These are phyloP conservation scores for Scaptomyza flava DNA, from an alignment of 2,888 invertebrate genomes.

Conservation along the genomic window DNA sequence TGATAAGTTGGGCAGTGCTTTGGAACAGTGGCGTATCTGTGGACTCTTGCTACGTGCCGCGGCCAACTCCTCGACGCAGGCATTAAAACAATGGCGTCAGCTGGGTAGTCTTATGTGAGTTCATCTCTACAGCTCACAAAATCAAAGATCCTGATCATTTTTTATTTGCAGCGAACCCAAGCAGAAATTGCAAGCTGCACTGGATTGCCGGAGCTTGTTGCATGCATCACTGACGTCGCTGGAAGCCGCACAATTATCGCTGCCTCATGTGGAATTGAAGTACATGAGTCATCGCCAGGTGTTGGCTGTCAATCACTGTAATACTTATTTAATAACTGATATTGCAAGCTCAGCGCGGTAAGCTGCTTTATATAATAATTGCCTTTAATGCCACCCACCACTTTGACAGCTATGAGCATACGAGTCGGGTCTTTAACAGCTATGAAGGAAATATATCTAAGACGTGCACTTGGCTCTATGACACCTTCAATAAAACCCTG, in stretches of 20 bases:
- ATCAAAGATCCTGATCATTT: no score
- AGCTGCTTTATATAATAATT: not conserved
- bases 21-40: conserved; percentile 84
- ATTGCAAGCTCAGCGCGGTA: conserved; percentile 81
- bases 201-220: conserved; percentile 81
- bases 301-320: conserved; percentile 82
- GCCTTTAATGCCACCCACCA: no score
- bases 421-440: conserved; percentile 78
- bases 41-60: conserved; percentile 81
- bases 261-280: conserved; percentile 83
- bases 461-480: conserved; percentile 82
- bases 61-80: conserved; percentile 81
- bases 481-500: conserved; percentile 82
- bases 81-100: conserved; percentile 79
- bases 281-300: conserved; percentile 82
- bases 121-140: no score
- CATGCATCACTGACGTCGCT: conserved; percentile 82
- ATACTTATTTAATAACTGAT: conserved; percentile 83
- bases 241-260: conserved; percentile 82
- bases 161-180: conserved; percentile 70
- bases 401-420: conserved; percentile 79
- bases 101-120: conserved; percentile 73
- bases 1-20: conserved; percentile 83
- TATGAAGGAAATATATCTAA: conserved; percentile 81
- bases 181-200: conserved; percentile 76